Evolutionary conservation across 2,797 vertebrate genomes (phyloP).

Genomic region (Ispidina picta): DNA sequence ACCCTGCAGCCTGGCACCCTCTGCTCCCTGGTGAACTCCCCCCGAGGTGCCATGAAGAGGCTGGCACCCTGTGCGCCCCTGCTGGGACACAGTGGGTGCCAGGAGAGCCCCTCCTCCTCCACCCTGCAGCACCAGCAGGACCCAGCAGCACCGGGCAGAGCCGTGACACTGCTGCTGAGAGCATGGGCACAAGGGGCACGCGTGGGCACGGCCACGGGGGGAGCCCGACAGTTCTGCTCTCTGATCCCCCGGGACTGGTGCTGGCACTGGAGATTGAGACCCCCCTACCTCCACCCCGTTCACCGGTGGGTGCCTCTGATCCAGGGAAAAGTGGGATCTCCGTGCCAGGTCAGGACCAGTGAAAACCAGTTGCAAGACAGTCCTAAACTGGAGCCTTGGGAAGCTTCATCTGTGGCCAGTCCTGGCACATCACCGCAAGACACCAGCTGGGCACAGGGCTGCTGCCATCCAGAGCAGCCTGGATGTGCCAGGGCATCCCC

Average conservation of each 20-base stretch:
- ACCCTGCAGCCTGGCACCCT: no score
- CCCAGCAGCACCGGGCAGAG: background rate
- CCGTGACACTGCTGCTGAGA: background rate
- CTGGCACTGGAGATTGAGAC: background rate
- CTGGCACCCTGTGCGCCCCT: no score
- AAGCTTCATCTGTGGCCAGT: background rate
- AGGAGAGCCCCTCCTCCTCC: background rate
- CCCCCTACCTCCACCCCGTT: no score
- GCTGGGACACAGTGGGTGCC: background rate
- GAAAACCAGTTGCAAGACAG: background rate
- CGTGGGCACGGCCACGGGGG: background rate
- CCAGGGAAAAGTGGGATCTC: background rate
- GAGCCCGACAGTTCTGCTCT: background rate
- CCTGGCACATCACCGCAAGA: background rate
- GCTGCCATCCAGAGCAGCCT: accelerated
- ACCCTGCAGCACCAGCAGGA: accelerated
- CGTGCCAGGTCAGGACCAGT: background rate
- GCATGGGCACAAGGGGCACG: background rate
- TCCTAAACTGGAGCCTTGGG: accelerated
- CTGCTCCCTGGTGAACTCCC: background rate
- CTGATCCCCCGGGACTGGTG: background rate
- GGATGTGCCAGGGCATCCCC: background rate
- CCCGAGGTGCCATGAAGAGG: no score
- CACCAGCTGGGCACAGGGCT: accelerated
- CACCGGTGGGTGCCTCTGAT: background rate